phyloP scores from a whole-genome alignment of 1,140 invertebrate species.

The Neodiprion pinetum region DNA sequence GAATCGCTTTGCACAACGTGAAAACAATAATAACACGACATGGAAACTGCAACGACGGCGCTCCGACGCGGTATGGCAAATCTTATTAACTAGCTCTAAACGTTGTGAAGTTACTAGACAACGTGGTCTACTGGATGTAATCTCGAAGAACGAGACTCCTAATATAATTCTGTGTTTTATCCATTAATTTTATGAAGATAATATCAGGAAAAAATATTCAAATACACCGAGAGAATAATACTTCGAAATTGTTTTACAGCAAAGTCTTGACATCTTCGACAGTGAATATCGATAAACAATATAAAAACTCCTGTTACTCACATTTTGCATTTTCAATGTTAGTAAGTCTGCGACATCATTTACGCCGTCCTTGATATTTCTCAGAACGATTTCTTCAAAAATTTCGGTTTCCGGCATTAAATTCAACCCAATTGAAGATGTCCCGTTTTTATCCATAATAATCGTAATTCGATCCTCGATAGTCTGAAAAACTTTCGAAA shows the following conservation, averaged over 20 bases:
- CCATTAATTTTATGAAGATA: too few relatives aligned
- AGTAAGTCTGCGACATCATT: slow-evolving; percentile 46
- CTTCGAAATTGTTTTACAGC: neutral
- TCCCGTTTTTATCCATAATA: neutral
- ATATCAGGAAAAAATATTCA: neutral
- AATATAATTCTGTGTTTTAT: too few relatives aligned
- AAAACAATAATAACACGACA: too few relatives aligned
- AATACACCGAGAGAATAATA: neutral
- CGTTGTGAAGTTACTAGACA: too few relatives aligned
- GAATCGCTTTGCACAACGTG: too few relatives aligned
- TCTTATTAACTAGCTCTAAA: too few relatives aligned
- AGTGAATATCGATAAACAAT: slow-evolving; percentile 33
- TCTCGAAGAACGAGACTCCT: too few relatives aligned
- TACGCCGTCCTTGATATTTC: slow-evolving; percentile 42
- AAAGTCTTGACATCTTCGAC: too few relatives aligned
- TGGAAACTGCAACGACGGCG: too few relatives aligned
- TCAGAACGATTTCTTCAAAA: slow-evolving; percentile 35
- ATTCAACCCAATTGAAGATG: neutral
- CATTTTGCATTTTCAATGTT: slow-evolving; percentile 37
- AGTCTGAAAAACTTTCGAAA: neutral
- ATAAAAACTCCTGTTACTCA: slow-evolving; percentile 23
- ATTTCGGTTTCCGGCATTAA: slow-evolving; percentile 46
- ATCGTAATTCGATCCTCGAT: neutral
- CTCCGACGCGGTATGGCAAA: too few relatives aligned
- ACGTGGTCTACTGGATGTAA: too few relatives aligned